Evolutionary conservation across 2,888 invertebrate species (phyloP).

Genomic region (Drosophila affinis): DNA sequence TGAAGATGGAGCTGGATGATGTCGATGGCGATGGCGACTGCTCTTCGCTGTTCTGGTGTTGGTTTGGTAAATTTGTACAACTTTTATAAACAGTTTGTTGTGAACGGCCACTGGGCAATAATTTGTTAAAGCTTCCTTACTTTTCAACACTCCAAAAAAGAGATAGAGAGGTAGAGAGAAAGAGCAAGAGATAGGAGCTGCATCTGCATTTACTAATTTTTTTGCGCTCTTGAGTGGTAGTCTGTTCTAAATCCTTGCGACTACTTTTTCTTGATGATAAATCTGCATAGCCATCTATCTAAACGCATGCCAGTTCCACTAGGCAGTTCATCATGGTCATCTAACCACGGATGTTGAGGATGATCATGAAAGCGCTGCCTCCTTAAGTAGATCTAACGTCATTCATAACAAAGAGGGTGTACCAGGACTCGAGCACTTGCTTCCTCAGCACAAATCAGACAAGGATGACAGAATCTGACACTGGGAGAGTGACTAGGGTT

Average conservation of each 20-base stretch:
- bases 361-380: conserved; percentile 47
- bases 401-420: conserved; percentile 50
- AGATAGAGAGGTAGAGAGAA: conserved; percentile 12
- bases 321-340: conserved; percentile 40
- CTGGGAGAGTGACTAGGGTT: conserved; percentile 22
- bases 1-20: neutral
- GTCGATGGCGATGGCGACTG: conserved; percentile 18
- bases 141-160: conserved; percentile 80
- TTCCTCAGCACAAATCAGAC: conserved; percentile 74
- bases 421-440: conserved; percentile 66
- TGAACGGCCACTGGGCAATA: conserved; percentile 78
- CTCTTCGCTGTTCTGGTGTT: conserved; percentile 49
- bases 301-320: conserved; percentile 34
- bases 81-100: conserved; percentile 64
- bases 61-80: conserved; percentile 75
- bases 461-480: conserved; percentile 74
- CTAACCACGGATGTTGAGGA: conserved; percentile 20
- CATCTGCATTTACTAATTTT: conserved; percentile 37
- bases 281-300: conserved; percentile 68
- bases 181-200: conserved; percentile 22
- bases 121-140: conserved; percentile 83
- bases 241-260: conserved; percentile 67
- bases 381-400: conserved; percentile 62
- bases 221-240: conserved; percentile 61
- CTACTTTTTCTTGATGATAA: conserved; percentile 76